Evolutionary conservation across 2,888 invertebrate species (phyloP), one percentile per base, ranked within the genome.

Genomic region (Hypsopygia costalis): DNA sequence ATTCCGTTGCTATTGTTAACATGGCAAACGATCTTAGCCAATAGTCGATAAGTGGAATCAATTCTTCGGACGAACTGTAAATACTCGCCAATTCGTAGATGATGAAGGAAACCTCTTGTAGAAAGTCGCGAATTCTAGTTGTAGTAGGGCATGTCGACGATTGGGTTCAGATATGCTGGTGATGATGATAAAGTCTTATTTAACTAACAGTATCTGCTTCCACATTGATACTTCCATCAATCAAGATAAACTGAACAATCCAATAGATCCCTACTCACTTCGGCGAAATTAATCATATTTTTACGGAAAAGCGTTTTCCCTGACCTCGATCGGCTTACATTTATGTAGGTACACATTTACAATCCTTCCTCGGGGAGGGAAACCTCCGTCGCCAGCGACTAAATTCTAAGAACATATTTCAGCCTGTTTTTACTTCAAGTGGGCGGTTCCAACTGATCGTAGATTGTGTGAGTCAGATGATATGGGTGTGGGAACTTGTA

Each of bases 401-500:
- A 46, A 55, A 55, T 75, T 74, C 75, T 67, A 51, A 57, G 66
- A 77, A 75, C 61, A 65, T 68, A 69, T 68, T 67, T 72, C 64
- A 70, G 69, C 49, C 55, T 58, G 68, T 69, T 74, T 73, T 75
- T 72, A 71, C 64, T 67, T 69, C 47, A 69, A 78, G 79, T 80
- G 73, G 81, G 81, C 74, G 81, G 73, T 63, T 60, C 66, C 63
- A 55, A 47, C 59, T 63, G 74, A 72, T 74, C 64, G 65, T 73
- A 70, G 77, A 75, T 79, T 66, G 70, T 65, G 65, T 80, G 79
- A 80, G 63, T 79, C 78, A 81, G 74, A 72, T 69, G 72, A 71
- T 74, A 73, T 64, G 76, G 72, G 69, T 79, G 78, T 81, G 80
- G 75, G 82, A 80, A 81, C 72, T 69, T 62, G 64, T 64, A 73